Evolutionary conservation across 2,888 invertebrate genomes (phyloP).

Genomic region (Dynastes grantii): DNA sequence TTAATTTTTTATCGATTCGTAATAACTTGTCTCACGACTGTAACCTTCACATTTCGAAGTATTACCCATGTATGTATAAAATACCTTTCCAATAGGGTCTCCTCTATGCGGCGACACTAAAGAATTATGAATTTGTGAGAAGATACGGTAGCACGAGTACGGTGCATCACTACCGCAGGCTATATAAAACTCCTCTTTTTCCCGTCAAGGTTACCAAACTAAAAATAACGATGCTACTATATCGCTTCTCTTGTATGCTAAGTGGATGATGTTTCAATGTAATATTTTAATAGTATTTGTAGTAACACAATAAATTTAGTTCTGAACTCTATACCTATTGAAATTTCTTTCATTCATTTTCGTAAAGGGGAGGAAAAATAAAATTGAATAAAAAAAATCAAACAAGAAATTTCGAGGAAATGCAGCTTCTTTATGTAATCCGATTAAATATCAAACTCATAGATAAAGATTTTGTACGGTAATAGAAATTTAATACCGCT

Average conservation of each 20-base stretch:
- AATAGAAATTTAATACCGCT: no score
- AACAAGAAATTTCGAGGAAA: no score
- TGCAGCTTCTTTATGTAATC: no score
- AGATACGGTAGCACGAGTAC: slow-evolving; percentile 32
- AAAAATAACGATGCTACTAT: slow-evolving; percentile 42
- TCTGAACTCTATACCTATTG: no score
- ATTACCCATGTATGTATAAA: neutral
- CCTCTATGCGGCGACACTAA: neutral
- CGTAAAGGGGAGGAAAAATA: no score
- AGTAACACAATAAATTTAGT: no score
- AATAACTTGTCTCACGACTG: slow-evolving; percentile 21
- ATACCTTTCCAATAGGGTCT: slow-evolving; percentile 26
- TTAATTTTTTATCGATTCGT: slow-evolving; percentile 17
- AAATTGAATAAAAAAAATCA: no score
- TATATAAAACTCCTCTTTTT: slow-evolving; percentile 28
- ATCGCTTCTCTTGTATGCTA: neutral
- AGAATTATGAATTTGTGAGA: slow-evolving; percentile 19
- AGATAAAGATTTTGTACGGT: no score
- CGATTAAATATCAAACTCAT: no score
- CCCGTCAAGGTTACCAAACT: slow-evolving; percentile 43
- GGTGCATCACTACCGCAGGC: slow-evolving; percentile 16
- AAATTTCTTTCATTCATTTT: no score
- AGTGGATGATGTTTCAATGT: no score
- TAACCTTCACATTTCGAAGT: slow-evolving; percentile 43
- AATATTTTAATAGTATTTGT: no score